phyloP scores from a whole-genome alignment of 2,113 vertebrate genomes.

The Holacanthus passer region DNA sequence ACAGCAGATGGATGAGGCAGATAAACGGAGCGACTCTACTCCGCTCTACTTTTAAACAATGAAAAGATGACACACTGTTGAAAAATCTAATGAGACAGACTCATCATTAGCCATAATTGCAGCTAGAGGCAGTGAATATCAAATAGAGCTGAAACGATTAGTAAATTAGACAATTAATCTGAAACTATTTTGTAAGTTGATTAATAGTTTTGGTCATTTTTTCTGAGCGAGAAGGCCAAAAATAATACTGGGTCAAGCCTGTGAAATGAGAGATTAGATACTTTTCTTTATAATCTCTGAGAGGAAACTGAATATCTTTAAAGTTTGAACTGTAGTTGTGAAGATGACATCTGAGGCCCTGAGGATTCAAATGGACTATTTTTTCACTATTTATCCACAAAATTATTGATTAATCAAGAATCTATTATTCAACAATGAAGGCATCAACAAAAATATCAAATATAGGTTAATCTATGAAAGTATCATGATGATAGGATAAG shows the following conservation, averaged over 20 bases:
- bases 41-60: conserved; percentile 12
- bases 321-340: neutral
- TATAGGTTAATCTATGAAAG: no score
- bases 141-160: neutral
- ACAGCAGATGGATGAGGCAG: neutral
- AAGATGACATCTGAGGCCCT: neutral
- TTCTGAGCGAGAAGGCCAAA: neutral
- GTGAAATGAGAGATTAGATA: neutral
- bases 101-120: conserved; percentile 28
- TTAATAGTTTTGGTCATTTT: neutral
- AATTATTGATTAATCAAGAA: no score
- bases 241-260: neutral
- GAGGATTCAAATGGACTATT: neutral
- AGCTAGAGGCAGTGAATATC: conserved; percentile 12
- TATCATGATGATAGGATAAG: no score
- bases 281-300: neutral
- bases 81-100: conserved; percentile 19
- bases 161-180: neutral
- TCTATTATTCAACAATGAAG: no score
- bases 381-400: neutral
- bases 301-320: neutral
- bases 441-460: no score
- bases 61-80: conserved; percentile 6
- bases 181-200: neutral
- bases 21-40: conserved; percentile 16